Percentiles rank a stretch among this genome's conserved stretches.
phyloP scores from a whole-genome alignment of 2,888 invertebrate species.

The Mesorhabditis spiculigera region DNA sequence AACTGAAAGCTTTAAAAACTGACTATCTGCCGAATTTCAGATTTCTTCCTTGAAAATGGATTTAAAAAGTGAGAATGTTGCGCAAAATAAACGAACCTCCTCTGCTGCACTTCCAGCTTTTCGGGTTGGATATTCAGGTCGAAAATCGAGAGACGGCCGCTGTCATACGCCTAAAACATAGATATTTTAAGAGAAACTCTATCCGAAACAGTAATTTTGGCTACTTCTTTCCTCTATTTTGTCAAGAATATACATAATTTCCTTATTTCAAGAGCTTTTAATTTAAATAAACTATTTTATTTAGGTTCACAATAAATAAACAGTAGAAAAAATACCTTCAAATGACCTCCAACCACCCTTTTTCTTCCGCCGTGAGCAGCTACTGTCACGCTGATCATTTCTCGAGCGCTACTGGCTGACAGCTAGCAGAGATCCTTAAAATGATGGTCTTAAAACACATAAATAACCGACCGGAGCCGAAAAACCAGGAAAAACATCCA shows the following conservation, averaged over 20 bases:
- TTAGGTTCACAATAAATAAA: background rate
- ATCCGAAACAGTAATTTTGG: too few species aligned
- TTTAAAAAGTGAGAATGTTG: too few species aligned
- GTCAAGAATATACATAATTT: too few species aligned
- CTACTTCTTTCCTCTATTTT: too few species aligned
- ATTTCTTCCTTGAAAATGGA: too few species aligned
- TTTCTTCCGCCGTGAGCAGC: slow-evolving; percentile 39
- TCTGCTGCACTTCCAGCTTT: slow-evolving; percentile 5
- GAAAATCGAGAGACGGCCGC: slow-evolving; percentile 33
- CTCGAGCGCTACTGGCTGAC: background rate
- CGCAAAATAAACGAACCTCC: background rate
- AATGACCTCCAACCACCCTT: slow-evolving; percentile 29
- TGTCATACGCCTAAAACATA: slow-evolving; percentile 32
- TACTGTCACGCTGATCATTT: slow-evolving; percentile 47
- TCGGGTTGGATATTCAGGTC: slow-evolving; percentile 21
- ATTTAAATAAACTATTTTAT: background rate
- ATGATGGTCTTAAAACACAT: too few species aligned
- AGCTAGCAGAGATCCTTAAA: too few species aligned
- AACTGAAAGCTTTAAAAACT: too few species aligned
- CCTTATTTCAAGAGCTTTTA: background rate
- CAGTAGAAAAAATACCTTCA: slow-evolving; percentile 18
- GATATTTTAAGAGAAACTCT: too few species aligned
- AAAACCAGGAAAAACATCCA: too few species aligned
- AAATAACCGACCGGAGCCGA: too few species aligned
- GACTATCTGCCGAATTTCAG: too few species aligned